Evolutionary conservation across 2,888 invertebrate species (phyloP).

Genomic region (Cephus spinipes): DNA sequence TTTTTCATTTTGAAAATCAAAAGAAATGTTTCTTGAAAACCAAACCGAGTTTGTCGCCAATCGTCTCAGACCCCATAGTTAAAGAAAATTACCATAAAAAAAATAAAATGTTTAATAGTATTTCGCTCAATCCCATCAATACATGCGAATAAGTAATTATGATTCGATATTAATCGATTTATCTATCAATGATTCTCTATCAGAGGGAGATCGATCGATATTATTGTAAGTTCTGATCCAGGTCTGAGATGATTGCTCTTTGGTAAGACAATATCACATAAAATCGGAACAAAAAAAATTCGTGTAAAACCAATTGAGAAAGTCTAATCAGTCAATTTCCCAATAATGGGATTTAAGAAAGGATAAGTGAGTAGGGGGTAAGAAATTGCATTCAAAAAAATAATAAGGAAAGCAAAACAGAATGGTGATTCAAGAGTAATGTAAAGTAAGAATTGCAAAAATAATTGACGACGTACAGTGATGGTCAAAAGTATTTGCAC

Average conservation of each 20-base stretch:
- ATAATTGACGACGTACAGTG: too few species aligned
- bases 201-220: too few species aligned
- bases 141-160: too few species aligned
- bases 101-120: too few species aligned
- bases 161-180: background rate
- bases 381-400: slow-evolving; percentile 21
- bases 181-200: background rate
- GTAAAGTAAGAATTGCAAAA: too few species aligned
- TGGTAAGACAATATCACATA: slow-evolving; percentile 67
- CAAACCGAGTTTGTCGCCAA: background rate
- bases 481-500: too few species aligned
- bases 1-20: slow-evolving; percentile 10
- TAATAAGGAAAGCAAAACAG: slow-evolving; percentile 31
- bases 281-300: slow-evolving; percentile 47
- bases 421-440: too few species aligned
- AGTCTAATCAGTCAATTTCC: slow-evolving; percentile 62
- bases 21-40: background rate
- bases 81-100: too few species aligned
- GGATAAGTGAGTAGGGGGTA: background rate
- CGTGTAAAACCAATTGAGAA: slow-evolving; percentile 58
- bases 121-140: too few species aligned
- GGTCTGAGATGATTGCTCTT: slow-evolving; percentile 58
- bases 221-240: background rate
- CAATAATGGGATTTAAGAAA: slow-evolving; percentile 46
- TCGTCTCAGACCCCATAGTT: too few species aligned